phyloP scores from a whole-genome alignment of 2,888 invertebrate genomes.

The Pseudococcus longispinus region DNA sequence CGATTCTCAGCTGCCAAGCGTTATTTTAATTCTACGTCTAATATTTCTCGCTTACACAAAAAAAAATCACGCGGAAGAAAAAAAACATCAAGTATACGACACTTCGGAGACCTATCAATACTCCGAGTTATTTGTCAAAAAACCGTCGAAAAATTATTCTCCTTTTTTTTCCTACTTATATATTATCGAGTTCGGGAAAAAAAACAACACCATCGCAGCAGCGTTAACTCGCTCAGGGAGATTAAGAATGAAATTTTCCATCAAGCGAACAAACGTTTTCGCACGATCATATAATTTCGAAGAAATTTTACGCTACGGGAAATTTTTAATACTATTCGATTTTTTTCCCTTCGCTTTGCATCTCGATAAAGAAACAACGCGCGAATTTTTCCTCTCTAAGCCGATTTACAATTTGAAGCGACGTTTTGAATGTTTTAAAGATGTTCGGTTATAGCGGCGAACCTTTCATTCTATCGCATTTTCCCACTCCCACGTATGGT shows the following conservation, averaged over 20 bases:
- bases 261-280: background rate
- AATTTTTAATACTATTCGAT: background rate
- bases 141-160: background rate
- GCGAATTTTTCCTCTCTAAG: background rate
- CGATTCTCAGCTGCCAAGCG: background rate
- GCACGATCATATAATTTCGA: background rate
- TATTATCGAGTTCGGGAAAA: background rate
- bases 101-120: constrained; percentile 12
- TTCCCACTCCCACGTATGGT: background rate
- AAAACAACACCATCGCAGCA: background rate
- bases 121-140: background rate
- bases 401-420: constrained; percentile 5
- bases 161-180: background rate
- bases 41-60: background rate
- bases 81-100: background rate
- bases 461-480: background rate
- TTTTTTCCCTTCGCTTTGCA: background rate
- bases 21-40: background rate
- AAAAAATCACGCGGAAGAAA: background rate
- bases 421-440: constrained; percentile 15
- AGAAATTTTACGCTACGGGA: background rate
- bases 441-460: background rate
- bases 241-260: background rate
- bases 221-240: background rate
- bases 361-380: background rate